Base-by-base conservation (phyloP, 2,113 vertebrate genomes). In the Pelmatolapia mariae region DNA sequence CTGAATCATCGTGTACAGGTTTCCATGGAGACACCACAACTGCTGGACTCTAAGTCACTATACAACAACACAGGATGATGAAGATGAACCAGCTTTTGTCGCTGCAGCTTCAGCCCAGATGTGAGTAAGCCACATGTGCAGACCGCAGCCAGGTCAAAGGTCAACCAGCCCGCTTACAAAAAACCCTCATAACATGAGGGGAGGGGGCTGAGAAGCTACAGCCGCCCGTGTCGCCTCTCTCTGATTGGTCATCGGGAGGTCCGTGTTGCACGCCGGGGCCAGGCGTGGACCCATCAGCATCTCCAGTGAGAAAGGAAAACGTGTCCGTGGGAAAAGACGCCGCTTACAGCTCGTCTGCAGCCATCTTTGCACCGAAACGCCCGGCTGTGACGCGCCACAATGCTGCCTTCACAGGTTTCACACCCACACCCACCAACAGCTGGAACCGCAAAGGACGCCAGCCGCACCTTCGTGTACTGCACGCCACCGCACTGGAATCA, bases 1-100 rank as follows among this genome's bases (percentile, higher is more conserved):
- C 91, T 89, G 88, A 89, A 90, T 90, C 92, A 91, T 59, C 83
- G 31, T 84, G 85, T 83, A 90, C 87, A 91, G 73, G 26, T 53
- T 76, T 83, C 57, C 88, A 85, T 56, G 81, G 87, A 83, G 53
- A 89, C 89, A 71, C 76, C 90, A 92, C 86, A 10, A 91, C 89
- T 29, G 89, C 86, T 80, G 91, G 88, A 91, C 84, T 87, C 47
- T 33, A 90, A 66, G 56, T 87, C 86, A 90, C 91, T 88, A 87
- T 84, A 92, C 93, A 87, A 90, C 92, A 66, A 90, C 45, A 88
- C 86, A 90, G 81, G 54, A 45, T 61, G 84, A 85, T 18, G 89
- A 93, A 12, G 87, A 80, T 43, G 66, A 84, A 38, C 45, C 76
- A 22, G 61, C 7, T 1, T 59, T 47, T 82, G 24, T 59, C 43